Evolutionary conservation across 1,140 invertebrate genomes (phyloP).

Genomic region (Drosophila asahinai): DNA sequence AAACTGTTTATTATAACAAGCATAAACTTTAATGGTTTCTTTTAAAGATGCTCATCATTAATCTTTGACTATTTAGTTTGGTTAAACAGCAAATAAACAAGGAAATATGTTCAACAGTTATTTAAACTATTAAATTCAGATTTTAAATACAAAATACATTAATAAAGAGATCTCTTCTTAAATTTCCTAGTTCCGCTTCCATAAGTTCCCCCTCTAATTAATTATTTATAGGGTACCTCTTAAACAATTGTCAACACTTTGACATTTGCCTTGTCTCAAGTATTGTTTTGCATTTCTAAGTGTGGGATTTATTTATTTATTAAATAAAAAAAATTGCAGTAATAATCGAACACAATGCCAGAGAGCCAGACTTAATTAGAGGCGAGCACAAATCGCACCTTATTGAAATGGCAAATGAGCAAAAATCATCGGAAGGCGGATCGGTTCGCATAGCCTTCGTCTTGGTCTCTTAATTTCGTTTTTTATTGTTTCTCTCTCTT

Average conservation of each 20-base stretch:
- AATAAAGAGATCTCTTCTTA: background rate
- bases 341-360: conserved; percentile 60
- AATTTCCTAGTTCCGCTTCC: background rate
- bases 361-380: conserved; percentile 57
- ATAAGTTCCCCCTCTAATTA: background rate
- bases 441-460: conserved; percentile 49
- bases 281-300: conserved; percentile 9
- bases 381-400: conserved; percentile 60
- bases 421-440: conserved; percentile 42
- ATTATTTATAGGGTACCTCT: conserved; percentile 17
- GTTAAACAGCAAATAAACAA: background rate
- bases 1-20: background rate
- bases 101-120: background rate
- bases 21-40: background rate
- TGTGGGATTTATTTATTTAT: conserved; percentile 45
- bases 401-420: conserved; percentile 62
- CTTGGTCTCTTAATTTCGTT: conserved; percentile 47
- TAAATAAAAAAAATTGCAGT: conserved; percentile 11
- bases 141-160: no score
- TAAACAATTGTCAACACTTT: conserved; percentile 55
- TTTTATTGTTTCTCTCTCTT: conserved; percentile 29
- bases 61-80: background rate
- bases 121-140: background rate
- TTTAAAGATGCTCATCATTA: background rate
- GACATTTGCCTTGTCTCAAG: conserved; percentile 52